These are phyloP conservation scores for Agelaius phoeniceus DNA, from an alignment of 2,113 vertebrate genomes.

Conservation along the genomic window DNA sequence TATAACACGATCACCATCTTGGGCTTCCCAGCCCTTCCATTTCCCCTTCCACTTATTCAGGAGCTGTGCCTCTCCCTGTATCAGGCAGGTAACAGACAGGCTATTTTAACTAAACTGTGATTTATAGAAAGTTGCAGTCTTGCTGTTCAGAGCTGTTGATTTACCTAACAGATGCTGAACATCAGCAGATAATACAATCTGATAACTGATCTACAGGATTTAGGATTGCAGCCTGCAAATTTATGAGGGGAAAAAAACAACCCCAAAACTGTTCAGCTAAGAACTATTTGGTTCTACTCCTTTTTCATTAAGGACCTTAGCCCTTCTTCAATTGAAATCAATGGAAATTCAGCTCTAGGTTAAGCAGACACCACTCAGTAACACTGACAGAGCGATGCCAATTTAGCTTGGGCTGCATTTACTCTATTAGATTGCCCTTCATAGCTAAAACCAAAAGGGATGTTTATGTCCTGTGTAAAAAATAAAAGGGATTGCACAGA, in stretches of 20 bases:
- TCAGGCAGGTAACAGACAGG: neutral
- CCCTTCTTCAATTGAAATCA: conserved; percentile 50
- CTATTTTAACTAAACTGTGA: neutral
- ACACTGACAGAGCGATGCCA: neutral
- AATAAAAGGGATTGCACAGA: neutral
- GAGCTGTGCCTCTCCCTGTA: neutral
- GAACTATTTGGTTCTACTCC: conserved; percentile 2
- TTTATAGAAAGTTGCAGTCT: neutral
- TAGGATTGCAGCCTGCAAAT: neutral
- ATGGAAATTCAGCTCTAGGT: conserved; percentile 36
- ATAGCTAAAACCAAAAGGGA: neutral
- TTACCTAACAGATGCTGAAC: neutral
- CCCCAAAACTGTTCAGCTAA: neutral
- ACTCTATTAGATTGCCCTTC: neutral
- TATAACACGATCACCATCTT: accelerated
- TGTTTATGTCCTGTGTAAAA: neutral
- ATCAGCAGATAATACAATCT: neutral
- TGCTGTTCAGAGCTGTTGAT: neutral
- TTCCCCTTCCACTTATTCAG: neutral
- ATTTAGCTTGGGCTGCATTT: conserved; percentile 22
- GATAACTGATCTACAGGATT: neutral
- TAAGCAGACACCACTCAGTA: conserved; percentile 8
- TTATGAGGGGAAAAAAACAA: neutral
- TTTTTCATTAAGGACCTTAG: conserved; percentile 54
- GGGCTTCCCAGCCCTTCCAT: neutral